A percentile compares a stretch with the other conserved stretches of the same genome.
These are phyloP conservation scores for Corydoras maculifer DNA, from an alignment of 2,113 vertebrate species.

Conservation along the genomic window DNA sequence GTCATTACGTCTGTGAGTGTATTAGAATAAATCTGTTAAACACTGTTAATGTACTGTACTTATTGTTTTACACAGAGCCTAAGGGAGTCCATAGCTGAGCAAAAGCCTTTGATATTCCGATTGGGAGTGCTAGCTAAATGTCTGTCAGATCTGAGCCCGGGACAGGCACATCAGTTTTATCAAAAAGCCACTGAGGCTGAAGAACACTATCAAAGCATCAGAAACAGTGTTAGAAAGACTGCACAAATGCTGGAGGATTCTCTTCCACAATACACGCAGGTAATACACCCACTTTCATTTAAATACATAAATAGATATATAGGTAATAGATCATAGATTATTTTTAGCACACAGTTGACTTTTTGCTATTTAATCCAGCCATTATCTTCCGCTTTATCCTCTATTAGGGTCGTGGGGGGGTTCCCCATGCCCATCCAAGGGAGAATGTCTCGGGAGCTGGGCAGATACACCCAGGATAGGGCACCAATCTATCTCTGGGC, in stretches of 20 bases:
- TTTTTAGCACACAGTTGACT: no score
- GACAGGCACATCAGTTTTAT: conserved; percentile 63
- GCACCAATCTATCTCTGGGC: no score
- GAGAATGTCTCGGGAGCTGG: no score
- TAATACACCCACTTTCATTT: conserved; percentile 34
- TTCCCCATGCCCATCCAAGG: no score
- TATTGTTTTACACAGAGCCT: conserved; percentile 55
- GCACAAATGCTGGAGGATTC: conserved; percentile 73
- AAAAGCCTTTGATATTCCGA: conserved; percentile 73
- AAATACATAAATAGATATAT: not conserved
- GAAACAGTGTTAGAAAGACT: conserved; percentile 62
- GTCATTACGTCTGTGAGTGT: not conserved
- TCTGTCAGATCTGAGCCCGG: conserved; percentile 67
- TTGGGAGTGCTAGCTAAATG: conserved; percentile 64
- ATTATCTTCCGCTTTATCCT: no score
- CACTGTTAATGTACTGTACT: no score
- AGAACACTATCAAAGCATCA: conserved; percentile 65
- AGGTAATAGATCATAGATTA: no score
- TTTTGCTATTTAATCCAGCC: no score
- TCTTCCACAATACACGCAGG: conserved; percentile 76
- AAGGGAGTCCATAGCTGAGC: conserved; percentile 78
- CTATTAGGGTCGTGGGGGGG: no score
- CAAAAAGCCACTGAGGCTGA: conserved; percentile 61
- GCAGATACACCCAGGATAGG: no score
- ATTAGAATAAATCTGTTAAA: no score